Evolutionary conservation across 2,888 invertebrate species (phyloP), one percentile per base, ranked within the genome.

Genomic region (Eretmocerus hayati): DNA sequence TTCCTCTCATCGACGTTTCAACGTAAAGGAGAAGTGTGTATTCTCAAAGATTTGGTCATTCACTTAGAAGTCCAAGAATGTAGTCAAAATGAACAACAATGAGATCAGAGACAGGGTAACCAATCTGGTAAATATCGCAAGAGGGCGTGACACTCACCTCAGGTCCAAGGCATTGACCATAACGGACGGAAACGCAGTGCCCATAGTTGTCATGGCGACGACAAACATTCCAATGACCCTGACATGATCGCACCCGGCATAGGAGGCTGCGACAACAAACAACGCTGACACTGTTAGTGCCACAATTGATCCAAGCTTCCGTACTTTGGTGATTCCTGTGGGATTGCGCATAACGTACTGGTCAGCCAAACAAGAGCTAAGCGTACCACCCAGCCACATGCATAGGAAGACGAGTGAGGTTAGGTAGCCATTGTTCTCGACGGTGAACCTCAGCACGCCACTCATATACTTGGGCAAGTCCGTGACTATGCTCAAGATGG

Each of bases 151-250:
- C n/a, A n/a, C n/a, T n/a, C n/a, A n/a, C n/a, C n/a, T n/a, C n/a
- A 75, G 64, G 58, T 75, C 75, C n/a, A 75, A 58, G 1, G 71
- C 69, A 56, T 75, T 75, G 4, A 75, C 74, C 58, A 74, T 75
- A 64, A 75, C 38, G 13, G 40, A 73, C 3, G 74, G 74, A 55
- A 74, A 75, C 54, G 74, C 75, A 23, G 73, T 69, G 2, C 75
- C 75, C 75, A 74, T 75, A 6, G 72, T 58, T 0, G 72, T 72
- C 66, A 52, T 52, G 13, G 63, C 68, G 3, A 68, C 23, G 1
- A 67, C 66, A 43, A 73, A 65, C n/a, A 73, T 56, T 1, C 56
- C 55, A 1, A 72, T 63, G 2, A 73, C 75, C 2, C 65, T 20
- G 0, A 60, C 59, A 22, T 63, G 53, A 46, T 76, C 68, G 52